A percentile compares a stretch with the other conserved stretches of the same genome.
phyloP scores from a whole-genome alignment of 2,113 vertebrate species.

The Mobula birostris region DNA sequence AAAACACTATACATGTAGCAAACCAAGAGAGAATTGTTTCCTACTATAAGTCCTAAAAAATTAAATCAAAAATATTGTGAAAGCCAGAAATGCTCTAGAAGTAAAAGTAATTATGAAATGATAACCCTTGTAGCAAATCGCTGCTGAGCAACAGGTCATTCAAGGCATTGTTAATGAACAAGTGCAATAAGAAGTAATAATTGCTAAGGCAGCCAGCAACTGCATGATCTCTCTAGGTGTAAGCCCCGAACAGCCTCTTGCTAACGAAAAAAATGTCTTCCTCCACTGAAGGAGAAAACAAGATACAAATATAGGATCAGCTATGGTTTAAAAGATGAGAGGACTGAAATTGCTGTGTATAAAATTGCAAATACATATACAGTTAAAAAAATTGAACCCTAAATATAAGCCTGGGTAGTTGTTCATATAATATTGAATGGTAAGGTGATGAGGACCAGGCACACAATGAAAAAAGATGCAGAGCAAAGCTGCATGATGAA shows the following conservation, averaged over 20 bases:
- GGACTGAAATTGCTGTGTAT: not conserved
- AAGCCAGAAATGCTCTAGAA: not conserved
- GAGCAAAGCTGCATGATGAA: not conserved
- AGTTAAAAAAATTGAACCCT: not conserved
- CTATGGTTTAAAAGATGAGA: not conserved
- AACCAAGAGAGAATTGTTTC: too few relatives aligned
- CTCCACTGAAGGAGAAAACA: not conserved
- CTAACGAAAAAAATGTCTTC: not conserved
- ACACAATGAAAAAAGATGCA: not conserved
- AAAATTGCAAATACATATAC: not conserved
- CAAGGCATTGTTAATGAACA: slow-evolving; percentile 8
- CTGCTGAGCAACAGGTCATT: not conserved
- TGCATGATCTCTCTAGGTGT: not conserved
- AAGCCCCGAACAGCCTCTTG: not conserved
- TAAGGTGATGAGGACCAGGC: not conserved
- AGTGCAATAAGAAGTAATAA: not conserved
- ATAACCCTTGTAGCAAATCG: not conserved
- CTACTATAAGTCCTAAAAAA: not conserved
- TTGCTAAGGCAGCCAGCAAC: not conserved
- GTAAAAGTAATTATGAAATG: not conserved
- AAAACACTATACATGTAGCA: too few relatives aligned
- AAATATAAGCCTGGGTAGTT: not conserved
- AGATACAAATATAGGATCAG: not conserved
- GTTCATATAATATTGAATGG: not conserved
- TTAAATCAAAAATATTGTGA: not conserved